Base-by-base conservation (phyloP, 2,113 vertebrate species). In the Peucedramus taeniatus region DNA sequence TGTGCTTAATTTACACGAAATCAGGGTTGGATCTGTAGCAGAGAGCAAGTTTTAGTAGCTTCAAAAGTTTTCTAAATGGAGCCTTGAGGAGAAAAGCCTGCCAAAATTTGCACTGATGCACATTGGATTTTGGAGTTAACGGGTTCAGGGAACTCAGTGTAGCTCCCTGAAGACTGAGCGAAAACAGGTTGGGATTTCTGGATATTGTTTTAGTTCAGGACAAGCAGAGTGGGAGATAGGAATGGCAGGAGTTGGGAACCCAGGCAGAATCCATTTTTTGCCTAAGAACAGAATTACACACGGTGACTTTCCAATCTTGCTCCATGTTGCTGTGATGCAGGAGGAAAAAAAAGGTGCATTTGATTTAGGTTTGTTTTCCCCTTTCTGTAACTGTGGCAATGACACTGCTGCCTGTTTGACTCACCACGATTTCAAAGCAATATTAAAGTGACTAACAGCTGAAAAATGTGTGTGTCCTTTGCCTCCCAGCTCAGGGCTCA, bases 281-380 rank as follows among this genome's bases (percentile, higher is more conserved):
- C 39, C 27, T 51, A 72, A 59, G 72, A 93, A 66, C 37, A 65
- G 74, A 63, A 53, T 30, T 9, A 18, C 42, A 31, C 33, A 30
- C 7, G 9, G 63, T 83, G 71, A 30, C 59, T 96, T 90, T 90
- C 24, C 63, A 59, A 64, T 75, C 91, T 93, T 94, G 83, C 80
- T 92, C 69, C 90, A 27, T 16, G 76, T 75, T 71, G 87, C 44
- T 82, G 33, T 81, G 87, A 66, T 6, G 37, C 60, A 88, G 51
- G 30, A 82, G 31, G 15, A n/a, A 51, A 40, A 80, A 39, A 83
- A 75, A 60, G 50, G 18, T 24, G 4, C 47, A 18, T 64, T 80
- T 83, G 70, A 83, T 74, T n/a, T 80, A 84, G 69, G 65, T 65
- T 94, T 97, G 90, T 94, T 96, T 97, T 96, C 87, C 40, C 59